These are phyloP conservation scores for Cephus pulcher DNA, from an alignment of 2,888 invertebrate species.

Conservation along the genomic window DNA sequence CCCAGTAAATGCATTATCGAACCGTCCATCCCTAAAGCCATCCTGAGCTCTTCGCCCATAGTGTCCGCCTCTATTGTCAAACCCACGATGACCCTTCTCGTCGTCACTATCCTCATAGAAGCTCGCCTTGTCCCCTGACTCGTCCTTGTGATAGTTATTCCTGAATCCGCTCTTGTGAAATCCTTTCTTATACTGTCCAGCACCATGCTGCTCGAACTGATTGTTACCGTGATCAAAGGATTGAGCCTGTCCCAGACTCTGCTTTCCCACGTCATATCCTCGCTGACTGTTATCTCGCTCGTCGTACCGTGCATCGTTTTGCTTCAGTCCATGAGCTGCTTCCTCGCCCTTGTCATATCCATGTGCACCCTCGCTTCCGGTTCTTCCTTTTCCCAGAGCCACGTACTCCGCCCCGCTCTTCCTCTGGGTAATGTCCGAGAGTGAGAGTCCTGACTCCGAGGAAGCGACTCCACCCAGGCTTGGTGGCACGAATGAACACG, in stretches of 20 bases:
- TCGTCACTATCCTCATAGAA: conserved; percentile 75
- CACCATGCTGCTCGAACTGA: conserved; percentile 33
- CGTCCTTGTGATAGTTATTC: conserved; percentile 78
- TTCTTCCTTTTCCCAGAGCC: conserved; percentile 31
- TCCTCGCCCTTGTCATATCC: conserved; percentile 32
- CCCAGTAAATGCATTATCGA: conserved; percentile 31
- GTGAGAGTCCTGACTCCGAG: conserved; percentile 21
- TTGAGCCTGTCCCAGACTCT: conserved; percentile 66
- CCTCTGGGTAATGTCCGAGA: conserved; percentile 27
- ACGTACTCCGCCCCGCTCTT: conserved; percentile 32
- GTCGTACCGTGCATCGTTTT: conserved; percentile 68
- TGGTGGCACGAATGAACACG: conserved; percentile 13
- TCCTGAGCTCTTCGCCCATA: conserved; percentile 47
- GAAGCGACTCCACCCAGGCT: conserved; percentile 13
- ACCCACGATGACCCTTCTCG: conserved; percentile 62
- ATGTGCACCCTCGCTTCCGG: conserved; percentile 28
- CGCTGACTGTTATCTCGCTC: conserved; percentile 69
- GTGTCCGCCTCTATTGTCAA: conserved; percentile 54
- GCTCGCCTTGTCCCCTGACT: conserved; percentile 76
- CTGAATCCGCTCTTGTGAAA: conserved; percentile 78
- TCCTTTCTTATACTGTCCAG: conserved; percentile 73
- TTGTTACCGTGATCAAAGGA: conserved; percentile 39
- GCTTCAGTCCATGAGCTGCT: conserved; percentile 29
- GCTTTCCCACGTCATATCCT: conserved; percentile 66
- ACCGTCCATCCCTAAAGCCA: conserved; percentile 35